Evolutionary conservation across 2,888 invertebrate species (phyloP).

Genomic region (Eupithecia centaureata): DNA sequence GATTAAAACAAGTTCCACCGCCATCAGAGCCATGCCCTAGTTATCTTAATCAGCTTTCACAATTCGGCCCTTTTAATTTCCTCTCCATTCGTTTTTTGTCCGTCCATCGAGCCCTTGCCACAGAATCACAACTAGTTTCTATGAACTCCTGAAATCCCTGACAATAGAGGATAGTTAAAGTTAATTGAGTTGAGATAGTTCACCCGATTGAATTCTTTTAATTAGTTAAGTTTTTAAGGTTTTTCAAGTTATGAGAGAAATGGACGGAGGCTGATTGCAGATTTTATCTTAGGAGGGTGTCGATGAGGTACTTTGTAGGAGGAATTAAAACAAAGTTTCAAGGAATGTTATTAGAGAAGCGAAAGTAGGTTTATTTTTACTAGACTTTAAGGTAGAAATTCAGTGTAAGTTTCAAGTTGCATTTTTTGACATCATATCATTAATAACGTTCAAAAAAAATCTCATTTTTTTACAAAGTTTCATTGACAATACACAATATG

Average conservation of each 20-base stretch:
- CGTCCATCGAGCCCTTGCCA: constrained; percentile 11
- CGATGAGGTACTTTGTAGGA: neutral
- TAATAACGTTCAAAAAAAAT: no score
- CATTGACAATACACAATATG: no score
- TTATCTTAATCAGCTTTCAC: constrained; percentile 14
- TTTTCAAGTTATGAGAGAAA: constrained; percentile 26
- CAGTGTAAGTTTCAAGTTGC: no score
- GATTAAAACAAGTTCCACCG: neutral
- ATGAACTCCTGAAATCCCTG: neutral
- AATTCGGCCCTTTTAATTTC: constrained; percentile 22
- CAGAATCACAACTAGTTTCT: neutral
- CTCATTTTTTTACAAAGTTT: no score
- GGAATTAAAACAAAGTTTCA: neutral
- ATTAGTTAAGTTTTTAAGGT: constrained; percentile 29
- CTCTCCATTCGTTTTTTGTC: constrained; percentile 26
- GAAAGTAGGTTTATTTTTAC: neutral
- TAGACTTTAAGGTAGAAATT: no score
- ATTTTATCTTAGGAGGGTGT: constrained; percentile 7
- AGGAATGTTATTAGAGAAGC: neutral
- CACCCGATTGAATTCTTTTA: constrained; percentile 29
- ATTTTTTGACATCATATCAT: no score
- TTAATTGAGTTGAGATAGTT: constrained; percentile 31
- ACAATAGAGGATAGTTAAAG: constrained; percentile 25
- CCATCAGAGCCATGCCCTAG: neutral
- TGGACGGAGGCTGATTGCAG: constrained; percentile 6